These are phyloP conservation scores for Lophura nycthemera DNA, from an alignment of 2,113 vertebrate genomes.

Conservation along the genomic window DNA sequence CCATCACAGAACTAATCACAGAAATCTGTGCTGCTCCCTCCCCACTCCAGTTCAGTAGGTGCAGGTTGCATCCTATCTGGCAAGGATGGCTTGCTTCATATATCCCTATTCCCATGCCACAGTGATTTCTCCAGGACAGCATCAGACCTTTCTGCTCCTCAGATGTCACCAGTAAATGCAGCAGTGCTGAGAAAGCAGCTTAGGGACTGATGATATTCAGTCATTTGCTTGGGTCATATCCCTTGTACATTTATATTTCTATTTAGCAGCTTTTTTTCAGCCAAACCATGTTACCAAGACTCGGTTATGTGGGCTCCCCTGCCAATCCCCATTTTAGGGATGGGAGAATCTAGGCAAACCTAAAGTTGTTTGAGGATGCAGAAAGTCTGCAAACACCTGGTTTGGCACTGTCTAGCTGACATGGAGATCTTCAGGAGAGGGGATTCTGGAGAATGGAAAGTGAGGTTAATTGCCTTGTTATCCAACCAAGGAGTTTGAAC, in stretches of 20 bases:
- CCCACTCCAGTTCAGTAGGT: fast-evolving
- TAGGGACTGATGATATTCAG: neutral
- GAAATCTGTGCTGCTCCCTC: neutral
- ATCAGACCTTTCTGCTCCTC: neutral
- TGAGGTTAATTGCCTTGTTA: neutral
- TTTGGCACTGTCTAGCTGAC: neutral
- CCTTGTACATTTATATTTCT: neutral
- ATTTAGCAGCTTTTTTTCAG: neutral
- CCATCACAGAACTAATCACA: neutral
- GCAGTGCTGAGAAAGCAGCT: neutral
- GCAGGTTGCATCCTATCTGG: neutral
- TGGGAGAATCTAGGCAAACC: neutral
- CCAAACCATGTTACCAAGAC: neutral
- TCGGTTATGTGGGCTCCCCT: neutral
- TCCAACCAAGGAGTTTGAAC: neutral
- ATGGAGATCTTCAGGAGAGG: fast-evolving
- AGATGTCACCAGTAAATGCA: neutral
- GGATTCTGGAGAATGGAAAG: neutral
- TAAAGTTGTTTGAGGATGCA: neutral
- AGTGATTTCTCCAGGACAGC: neutral
- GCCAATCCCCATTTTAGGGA: neutral
- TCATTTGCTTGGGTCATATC: neutral
- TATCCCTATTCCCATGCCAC: fast-evolving
- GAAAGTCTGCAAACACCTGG: neutral
- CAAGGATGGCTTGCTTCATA: neutral